These are phyloP conservation scores for Fregata magnificens DNA, from an alignment of 2,113 vertebrate genomes.

Conservation along the genomic window DNA sequence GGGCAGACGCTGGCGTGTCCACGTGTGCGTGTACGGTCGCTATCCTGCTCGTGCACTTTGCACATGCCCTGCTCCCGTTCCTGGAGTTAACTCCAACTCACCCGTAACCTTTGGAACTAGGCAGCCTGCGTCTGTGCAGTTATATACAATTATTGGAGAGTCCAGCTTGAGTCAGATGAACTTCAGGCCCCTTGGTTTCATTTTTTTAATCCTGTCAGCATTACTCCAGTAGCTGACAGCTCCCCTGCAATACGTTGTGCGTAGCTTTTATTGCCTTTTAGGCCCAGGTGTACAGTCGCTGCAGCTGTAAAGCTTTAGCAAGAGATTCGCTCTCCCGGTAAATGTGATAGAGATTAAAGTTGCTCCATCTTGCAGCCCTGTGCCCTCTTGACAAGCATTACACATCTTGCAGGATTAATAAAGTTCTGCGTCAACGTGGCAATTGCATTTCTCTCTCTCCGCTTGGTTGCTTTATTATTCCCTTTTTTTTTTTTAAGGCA, in stretches of 20 bases:
- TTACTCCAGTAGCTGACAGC: not conserved
- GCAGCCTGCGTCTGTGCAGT: not conserved
- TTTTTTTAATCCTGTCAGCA: not conserved
- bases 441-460: not conserved
- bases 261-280: not conserved
- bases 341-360: not conserved
- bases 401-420: not conserved
- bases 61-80: rapidly evolving
- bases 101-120: not conserved
- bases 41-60: not conserved
- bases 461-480: not conserved
- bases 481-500: not conserved
- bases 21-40: rapidly evolving
- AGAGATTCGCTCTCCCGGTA: not conserved
- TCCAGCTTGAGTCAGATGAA: not conserved
- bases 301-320: not conserved
- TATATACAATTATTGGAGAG: rapidly evolving
- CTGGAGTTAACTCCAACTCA: not conserved
- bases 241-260: rapidly evolving
- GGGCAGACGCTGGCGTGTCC: not conserved
- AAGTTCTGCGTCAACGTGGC: not conserved
- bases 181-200: not conserved
- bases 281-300: not conserved
- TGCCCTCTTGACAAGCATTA: not conserved
- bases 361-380: not conserved